A percentile compares a stretch with the other conserved stretches of the same genome.
Evolutionary conservation across 1,140 invertebrate genomes (phyloP).

Genomic region (Brachionus paranguensis): DNA sequence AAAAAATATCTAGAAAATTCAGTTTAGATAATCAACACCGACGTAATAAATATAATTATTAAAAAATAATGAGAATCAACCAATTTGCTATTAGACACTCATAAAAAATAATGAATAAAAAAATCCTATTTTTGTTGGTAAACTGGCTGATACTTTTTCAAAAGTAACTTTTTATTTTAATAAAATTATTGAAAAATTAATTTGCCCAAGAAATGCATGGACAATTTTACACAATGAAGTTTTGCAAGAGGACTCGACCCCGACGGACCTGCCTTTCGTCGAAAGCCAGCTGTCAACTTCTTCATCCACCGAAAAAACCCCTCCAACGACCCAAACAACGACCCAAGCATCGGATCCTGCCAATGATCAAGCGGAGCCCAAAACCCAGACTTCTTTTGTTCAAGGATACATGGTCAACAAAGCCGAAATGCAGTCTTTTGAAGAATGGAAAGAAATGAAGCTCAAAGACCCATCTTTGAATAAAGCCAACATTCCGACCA

Average conservation of each 20-base stretch:
- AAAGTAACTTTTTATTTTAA: neutral
- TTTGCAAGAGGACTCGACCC: neutral
- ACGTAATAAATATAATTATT: neutral
- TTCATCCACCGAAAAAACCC: neutral
- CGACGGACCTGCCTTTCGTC: neutral
- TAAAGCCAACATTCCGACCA: neutral
- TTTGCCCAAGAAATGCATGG: neutral
- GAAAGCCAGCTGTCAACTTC: neutral
- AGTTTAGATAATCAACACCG: neutral
- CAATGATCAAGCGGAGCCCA: neutral
- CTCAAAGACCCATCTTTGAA: neutral
- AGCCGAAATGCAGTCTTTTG: conserved; percentile 34
- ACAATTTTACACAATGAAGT: conserved; percentile 9
- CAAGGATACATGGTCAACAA: neutral
- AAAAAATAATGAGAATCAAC: neutral
- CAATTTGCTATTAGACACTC: neutral
- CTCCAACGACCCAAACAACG: neutral
- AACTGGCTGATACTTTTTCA: neutral
- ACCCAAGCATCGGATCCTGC: neutral
- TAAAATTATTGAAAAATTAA: too few species aligned
- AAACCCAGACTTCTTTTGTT: neutral
- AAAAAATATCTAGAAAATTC: neutral
- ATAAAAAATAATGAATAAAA: neutral
- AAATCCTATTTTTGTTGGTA: neutral
- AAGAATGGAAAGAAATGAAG: conserved; percentile 38